These are phyloP conservation scores for Apistogramma diplotaenia DNA, from an alignment of 2,113 vertebrate species.

Conservation along the genomic window DNA sequence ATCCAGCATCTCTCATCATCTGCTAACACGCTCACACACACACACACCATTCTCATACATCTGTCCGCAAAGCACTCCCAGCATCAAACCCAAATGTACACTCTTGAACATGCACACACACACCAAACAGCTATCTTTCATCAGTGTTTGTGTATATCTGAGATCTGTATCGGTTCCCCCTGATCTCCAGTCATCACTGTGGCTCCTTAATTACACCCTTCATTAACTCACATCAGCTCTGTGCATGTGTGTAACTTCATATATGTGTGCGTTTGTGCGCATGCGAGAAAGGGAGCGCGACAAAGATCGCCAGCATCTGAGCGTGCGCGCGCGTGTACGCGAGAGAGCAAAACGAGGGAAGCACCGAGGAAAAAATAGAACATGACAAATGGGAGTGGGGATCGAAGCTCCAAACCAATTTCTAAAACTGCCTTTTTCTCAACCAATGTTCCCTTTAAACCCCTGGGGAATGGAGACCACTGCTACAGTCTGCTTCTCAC, in stretches of 20 bases:
- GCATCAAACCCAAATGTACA: slow-evolving; percentile 21
- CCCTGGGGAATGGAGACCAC: slow-evolving; percentile 30
- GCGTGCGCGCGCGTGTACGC: slow-evolving; percentile 17
- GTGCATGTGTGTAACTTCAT: slow-evolving; percentile 49
- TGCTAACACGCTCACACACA: slow-evolving; percentile 2
- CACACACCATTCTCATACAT: slow-evolving; percentile 31
- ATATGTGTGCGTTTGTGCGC: slow-evolving; percentile 4
- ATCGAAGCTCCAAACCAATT: slow-evolving; percentile 62
- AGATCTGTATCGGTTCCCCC: slow-evolving; percentile 71
- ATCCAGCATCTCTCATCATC: slow-evolving; percentile 43
- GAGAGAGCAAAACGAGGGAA: slow-evolving; percentile 5
- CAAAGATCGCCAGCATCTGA: neutral
- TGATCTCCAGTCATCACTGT: slow-evolving; percentile 69
- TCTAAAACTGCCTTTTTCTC: slow-evolving; percentile 64
- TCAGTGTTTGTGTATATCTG: slow-evolving; percentile 71
- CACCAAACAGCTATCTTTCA: slow-evolving; percentile 62
- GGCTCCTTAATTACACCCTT: slow-evolving; percentile 77
- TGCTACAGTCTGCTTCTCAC: slow-evolving; percentile 46
- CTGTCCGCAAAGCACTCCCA: slow-evolving; percentile 29
- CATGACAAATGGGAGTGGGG: slow-evolving; percentile 63
- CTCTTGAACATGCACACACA: slow-evolving; percentile 7
- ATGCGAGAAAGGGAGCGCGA: neutral
- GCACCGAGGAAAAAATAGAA: slow-evolving; percentile 34
- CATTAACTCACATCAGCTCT: slow-evolving; percentile 72
- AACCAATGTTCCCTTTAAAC: slow-evolving; percentile 46